Percentiles rank a stretch among this genome's conserved stretches.
Evolutionary conservation across 1,140 invertebrate genomes (phyloP).

Genomic region (Tachypleus tridentatus): DNA sequence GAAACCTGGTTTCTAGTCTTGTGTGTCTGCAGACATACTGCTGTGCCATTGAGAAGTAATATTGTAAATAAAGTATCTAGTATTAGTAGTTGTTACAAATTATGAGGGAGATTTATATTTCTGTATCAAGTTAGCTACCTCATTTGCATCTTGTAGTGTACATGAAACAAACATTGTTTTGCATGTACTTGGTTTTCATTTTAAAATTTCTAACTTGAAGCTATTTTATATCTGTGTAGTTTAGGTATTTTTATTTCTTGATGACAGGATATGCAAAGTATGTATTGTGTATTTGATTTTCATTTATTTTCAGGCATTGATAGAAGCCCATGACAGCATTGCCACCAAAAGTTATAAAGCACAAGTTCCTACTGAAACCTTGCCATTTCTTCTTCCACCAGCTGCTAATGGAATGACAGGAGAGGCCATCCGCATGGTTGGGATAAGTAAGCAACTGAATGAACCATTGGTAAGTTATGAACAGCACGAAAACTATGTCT

Average conservation of each 20-base stretch:
- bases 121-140: too few species aligned
- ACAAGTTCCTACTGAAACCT: slow-evolving; percentile 21
- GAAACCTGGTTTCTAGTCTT: too few species aligned
- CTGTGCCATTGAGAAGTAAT: too few species aligned
- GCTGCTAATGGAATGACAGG: slow-evolving; percentile 26
- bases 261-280: not conserved
- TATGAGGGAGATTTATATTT: too few species aligned
- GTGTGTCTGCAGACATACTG: too few species aligned
- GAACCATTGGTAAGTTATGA: slow-evolving; percentile 65
- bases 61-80: too few species aligned
- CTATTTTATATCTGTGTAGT: not conserved
- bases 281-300: too few species aligned
- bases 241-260: not conserved
- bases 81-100: too few species aligned
- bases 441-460: slow-evolving; percentile 69
- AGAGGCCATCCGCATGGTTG: slow-evolving; percentile 69
- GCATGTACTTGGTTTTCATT: not conserved
- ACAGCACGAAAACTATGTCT: too few species aligned
- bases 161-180: slow-evolving; percentile 6
- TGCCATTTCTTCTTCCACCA: slow-evolving; percentile 23
- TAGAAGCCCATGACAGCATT: slow-evolving; percentile 56
- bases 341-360: slow-evolving; percentile 40
- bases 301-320: slow-evolving; percentile 37
- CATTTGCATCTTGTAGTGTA: not conserved
- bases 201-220: slow-evolving; percentile 1